A percentile compares a stretch with the other conserved stretches of the same genome.
These are phyloP conservation scores for Plectropomus leopardus DNA, from an alignment of 2,113 vertebrate genomes.

Conservation along the genomic window DNA sequence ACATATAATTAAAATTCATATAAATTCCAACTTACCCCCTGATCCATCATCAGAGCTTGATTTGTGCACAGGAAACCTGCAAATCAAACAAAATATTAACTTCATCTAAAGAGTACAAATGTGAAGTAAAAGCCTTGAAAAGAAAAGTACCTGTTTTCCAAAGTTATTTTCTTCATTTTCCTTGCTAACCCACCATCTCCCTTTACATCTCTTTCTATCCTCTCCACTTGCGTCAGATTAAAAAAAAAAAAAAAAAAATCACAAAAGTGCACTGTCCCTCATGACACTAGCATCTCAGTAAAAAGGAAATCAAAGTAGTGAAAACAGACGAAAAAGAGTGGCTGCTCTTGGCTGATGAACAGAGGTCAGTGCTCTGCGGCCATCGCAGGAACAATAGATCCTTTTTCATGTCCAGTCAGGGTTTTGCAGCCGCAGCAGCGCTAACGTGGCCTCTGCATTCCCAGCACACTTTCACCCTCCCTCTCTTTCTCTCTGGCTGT, in stretches of 20 bases:
- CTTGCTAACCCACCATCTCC: conserved; percentile 62
- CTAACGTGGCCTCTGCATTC: conserved; percentile 77
- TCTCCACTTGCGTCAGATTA: conserved; percentile 21
- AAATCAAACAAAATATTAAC: conserved; percentile 65
- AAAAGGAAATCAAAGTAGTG: conserved; percentile 53
- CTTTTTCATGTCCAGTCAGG: conserved; percentile 70
- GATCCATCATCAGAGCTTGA: conserved; percentile 94
- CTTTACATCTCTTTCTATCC: conserved; percentile 29
- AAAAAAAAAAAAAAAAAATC: not conserved
- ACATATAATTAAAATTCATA: not conserved
- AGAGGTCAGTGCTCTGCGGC: conserved; percentile 71
- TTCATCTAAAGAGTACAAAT: not conserved
- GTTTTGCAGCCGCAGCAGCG: conserved; percentile 69
- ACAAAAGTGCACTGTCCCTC: conserved; percentile 51
- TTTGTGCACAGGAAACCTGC: conserved; percentile 92
- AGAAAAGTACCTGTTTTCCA: conserved; percentile 73
- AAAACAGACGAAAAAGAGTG: conserved; percentile 54
- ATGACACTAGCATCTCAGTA: conserved; percentile 44
- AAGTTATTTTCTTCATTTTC: conserved; percentile 77
- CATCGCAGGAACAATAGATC: conserved; percentile 78
- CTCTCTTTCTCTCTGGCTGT: conserved; percentile 43
- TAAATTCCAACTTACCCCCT: conserved; percentile 84
- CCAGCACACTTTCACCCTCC: conserved; percentile 60
- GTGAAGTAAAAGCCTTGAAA: not conserved
- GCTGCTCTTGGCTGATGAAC: conserved; percentile 65